Base-by-base conservation (phyloP, 37 sponge, comb jelly and placozoan genomes). In the Beroe forskalii region DNA sequence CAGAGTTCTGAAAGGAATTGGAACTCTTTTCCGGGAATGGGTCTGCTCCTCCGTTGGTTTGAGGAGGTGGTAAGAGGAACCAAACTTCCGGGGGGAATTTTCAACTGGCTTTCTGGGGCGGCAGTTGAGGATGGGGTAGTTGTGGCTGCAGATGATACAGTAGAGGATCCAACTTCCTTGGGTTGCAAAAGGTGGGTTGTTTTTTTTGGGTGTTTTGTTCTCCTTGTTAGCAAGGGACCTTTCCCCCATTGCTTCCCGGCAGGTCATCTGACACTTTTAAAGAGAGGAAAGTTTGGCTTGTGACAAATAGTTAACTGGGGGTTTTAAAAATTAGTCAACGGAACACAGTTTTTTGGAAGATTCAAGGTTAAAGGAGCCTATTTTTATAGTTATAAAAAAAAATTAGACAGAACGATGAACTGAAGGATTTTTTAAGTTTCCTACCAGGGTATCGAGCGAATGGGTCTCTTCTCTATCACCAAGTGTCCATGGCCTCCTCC, bases 1-100 rank as follows among this genome's bases (percentile, higher is more conserved):
- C 28, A n/a, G 44, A 41, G 25, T 80, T 80, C 55, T 48, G 55
- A 43, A 80, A 42, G 86, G 42, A 80, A 43, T 48, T 80, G 20
- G 42, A 80, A 24, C 42, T 48, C 1, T 42, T 80, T 6, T 22
- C 40, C 4, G 86, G 86, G 31, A 22, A 64, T 3, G 66, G 17
- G 17, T 39, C 48, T 3, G 86, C 8, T 28, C 1, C 32, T 31
- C 39, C 12, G 20, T 6, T 8, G 37, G 14, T 3, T 72, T 72
- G 28, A n/a, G n/a, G 35, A 2, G 32, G 35, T 69, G 38, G 19
- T 2, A 9, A 12, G 37, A 14, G 19, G 3, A 2, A 14, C 32
- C 72, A 69, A 9, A 2, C 33, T 14, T 4, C 32, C 72, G 2
- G 72, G 28, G 4, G 32, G 72, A 17, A 37, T 33, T 36, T 69